Evolutionary conservation across 2,797 vertebrate species (phyloP).

Genomic region (Psittacula echo): DNA sequence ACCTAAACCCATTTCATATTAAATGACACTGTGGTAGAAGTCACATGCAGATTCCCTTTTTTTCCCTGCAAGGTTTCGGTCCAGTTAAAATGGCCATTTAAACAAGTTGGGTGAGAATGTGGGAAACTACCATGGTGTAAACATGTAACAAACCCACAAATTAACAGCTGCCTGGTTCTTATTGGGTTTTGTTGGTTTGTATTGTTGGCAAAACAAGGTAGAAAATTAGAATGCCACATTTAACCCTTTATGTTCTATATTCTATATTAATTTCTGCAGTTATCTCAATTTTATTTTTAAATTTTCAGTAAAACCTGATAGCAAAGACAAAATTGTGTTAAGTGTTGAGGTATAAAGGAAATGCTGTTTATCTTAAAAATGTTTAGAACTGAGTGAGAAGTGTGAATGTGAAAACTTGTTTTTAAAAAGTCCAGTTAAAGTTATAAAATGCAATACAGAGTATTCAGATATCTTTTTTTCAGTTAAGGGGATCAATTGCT

Average conservation of each 20-base stretch:
- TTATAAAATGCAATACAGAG: slow-evolving; percentile 13
- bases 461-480: neutral
- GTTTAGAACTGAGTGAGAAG: slow-evolving; percentile 9
- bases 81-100: neutral
- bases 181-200: slow-evolving; percentile 13
- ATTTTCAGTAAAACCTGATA: neutral
- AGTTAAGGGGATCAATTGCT: slow-evolving; percentile 37
- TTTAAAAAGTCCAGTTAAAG: slow-evolving; percentile 18
- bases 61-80: neutral
- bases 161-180: neutral
- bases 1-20: neutral
- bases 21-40: slow-evolving; percentile 1
- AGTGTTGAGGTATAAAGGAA: neutral
- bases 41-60: neutral
- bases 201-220: neutral
- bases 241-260: neutral
- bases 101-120: neutral
- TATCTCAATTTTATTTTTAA: neutral
- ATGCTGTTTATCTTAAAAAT: slow-evolving; percentile 41
- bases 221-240: neutral
- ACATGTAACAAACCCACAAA: neutral
- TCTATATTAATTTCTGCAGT: slow-evolving; percentile 30
- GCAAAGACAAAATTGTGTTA: neutral
- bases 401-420: slow-evolving; percentile 8
- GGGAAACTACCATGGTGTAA: neutral